phyloP scores from a whole-genome alignment of 1,140 invertebrate genomes.

The Panagrolaimus sp. region DNA sequence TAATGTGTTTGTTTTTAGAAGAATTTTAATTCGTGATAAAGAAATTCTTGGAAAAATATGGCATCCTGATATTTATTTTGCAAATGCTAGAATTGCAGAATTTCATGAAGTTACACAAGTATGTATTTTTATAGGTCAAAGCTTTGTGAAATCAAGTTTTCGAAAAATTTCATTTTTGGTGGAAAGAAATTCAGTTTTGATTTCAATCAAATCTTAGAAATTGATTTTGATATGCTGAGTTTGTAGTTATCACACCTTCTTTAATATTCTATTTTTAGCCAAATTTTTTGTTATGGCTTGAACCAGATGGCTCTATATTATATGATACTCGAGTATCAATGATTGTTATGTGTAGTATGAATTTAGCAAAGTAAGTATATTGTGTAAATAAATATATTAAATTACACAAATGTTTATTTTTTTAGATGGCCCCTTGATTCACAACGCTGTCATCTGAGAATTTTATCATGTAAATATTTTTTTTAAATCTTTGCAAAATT shows the following conservation, averaged over 20 bases:
- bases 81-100: slow-evolving; percentile 55
- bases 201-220: no score
- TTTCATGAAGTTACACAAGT: slow-evolving; percentile 58
- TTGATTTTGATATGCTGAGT: no score
- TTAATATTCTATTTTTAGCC: no score
- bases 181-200: no score
- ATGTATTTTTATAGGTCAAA: no score
- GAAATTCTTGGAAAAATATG: slow-evolving; percentile 62
- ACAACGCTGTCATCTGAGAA: slow-evolving; percentile 65
- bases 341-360: slow-evolving; percentile 66
- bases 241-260: no score
- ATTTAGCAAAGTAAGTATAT: slow-evolving; percentile 61
- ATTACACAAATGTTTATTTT: neutral
- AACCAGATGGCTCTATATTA: slow-evolving; percentile 57
- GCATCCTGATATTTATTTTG: slow-evolving; percentile 57
- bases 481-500: no score
- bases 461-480: slow-evolving; percentile 63
- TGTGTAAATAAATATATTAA: neutral
- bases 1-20: slow-evolving; percentile 57
- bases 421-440: slow-evolving; percentile 63
- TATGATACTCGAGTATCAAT: slow-evolving; percentile 61
- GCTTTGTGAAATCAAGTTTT: no score
- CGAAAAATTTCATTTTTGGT: no score
- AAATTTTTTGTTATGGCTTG: slow-evolving; percentile 57
- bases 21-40: slow-evolving; percentile 64